Conservation (phyloP, 2,888 invertebrate species). For the Gari tellinella region DNA sequence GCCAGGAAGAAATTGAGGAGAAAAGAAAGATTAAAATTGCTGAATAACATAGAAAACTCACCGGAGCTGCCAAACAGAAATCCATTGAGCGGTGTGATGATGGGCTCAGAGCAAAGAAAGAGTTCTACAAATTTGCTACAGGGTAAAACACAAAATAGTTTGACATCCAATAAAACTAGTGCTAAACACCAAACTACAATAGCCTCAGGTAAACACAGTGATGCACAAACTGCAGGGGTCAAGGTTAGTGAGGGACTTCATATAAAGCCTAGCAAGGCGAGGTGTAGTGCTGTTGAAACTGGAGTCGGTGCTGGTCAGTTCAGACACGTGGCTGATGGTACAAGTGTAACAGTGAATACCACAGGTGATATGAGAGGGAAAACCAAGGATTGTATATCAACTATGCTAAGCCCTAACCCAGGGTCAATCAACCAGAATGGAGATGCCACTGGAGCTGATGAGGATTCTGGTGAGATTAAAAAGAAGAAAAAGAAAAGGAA, state of each 20-base stretch:
- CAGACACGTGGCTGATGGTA: background rate
- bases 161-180: background rate
- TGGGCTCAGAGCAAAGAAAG: too few relatives aligned
- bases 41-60: background rate
- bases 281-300: background rate
- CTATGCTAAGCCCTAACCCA: too few relatives aligned
- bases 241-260: too few relatives aligned
- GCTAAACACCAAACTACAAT: background rate
- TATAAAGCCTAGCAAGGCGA: background rate
- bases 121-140: background rate
- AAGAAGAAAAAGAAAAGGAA: constrained; percentile 40
- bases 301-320: background rate
- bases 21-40: background rate
- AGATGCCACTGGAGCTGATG: background rate
- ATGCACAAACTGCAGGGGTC: too few relatives aligned
- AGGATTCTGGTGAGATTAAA: background rate
- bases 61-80: too few relatives aligned
- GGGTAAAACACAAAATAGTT: background rate
- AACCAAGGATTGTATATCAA: too few relatives aligned
- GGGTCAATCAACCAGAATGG: background rate
- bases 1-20: constrained; percentile 10
- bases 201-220: background rate
- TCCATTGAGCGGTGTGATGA: too few relatives aligned
- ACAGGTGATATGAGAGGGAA: too few relatives aligned
- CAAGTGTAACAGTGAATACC: background rate